phyloP scores from a whole-genome alignment of 2,888 invertebrate species.

The Stenichneumon culpator region DNA sequence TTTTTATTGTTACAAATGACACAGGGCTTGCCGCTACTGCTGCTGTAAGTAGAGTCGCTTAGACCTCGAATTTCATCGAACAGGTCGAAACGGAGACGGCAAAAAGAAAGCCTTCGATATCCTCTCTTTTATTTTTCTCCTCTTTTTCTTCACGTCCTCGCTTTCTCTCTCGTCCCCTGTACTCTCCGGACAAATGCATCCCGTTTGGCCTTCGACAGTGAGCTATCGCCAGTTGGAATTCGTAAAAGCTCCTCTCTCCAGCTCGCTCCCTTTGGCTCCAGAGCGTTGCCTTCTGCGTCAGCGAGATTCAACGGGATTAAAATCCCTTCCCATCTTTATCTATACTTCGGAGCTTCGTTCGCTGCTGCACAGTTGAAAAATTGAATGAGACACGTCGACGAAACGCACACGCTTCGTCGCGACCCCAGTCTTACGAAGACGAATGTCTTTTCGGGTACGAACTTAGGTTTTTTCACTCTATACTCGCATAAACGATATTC shows the following conservation, averaged over 20 bases:
- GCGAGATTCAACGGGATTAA: constrained; percentile 76
- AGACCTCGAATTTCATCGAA: constrained; percentile 29
- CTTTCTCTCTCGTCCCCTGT: constrained; percentile 23
- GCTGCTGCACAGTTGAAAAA: constrained; percentile 75
- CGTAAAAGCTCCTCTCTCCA: constrained; percentile 70
- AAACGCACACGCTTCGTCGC: constrained; percentile 7
- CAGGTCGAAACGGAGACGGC: constrained; percentile 24
- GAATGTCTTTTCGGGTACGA: constrained; percentile 63
- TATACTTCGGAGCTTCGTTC: constrained; percentile 60
- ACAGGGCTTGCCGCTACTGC: constrained; percentile 72
- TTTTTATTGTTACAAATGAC: constrained; percentile 80
- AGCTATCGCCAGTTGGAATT: constrained; percentile 77
- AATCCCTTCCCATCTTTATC: constrained; percentile 39
- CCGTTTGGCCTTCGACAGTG: constrained; percentile 75
- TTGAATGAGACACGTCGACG: constrained; percentile 70
- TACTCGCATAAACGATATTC: constrained; percentile 5
- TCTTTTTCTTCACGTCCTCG: constrained; percentile 17
- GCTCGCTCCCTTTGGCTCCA: constrained; percentile 41
- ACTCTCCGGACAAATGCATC: constrained; percentile 73
- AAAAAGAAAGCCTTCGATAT: constrained; percentile 50
- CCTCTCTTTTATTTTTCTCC: constrained; percentile 44
- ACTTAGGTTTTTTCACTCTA: constrained; percentile 12
- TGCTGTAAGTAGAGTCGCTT: constrained; percentile 70
- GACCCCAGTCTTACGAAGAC: constrained; percentile 66
- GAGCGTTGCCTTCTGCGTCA: constrained; percentile 68